Evolutionary conservation across 2,113 vertebrate genomes (phyloP).

Genomic region (Psephotus haematonotus): DNA sequence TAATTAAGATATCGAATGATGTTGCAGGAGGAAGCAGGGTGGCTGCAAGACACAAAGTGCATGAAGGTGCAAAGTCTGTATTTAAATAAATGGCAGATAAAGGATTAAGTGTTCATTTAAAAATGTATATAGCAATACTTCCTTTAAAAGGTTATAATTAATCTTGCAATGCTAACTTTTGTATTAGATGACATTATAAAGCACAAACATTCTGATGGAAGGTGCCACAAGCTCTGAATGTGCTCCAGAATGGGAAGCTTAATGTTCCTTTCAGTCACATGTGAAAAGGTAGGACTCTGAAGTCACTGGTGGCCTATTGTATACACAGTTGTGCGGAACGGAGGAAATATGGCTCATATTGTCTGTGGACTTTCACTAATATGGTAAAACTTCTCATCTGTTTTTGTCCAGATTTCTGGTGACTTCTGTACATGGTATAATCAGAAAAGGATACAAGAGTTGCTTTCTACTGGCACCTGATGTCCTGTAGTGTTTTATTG

Average conservation of each 20-base stretch:
- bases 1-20: not conserved
- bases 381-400: not conserved
- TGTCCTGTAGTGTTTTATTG: not conserved
- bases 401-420: not conserved
- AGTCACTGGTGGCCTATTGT: not conserved
- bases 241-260: not conserved
- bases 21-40: rapidly evolving
- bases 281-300: not conserved
- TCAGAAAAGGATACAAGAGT: not conserved
- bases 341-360: not conserved
- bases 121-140: not conserved
- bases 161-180: not conserved
- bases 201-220: not conserved
- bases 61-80: not conserved
- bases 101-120: not conserved
- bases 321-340: not conserved
- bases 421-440: not conserved
- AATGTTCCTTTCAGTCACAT: not conserved
- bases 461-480: not conserved
- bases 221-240: rapidly evolving
- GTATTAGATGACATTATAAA: not conserved
- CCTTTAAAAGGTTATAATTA: not conserved
- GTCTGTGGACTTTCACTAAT: not conserved
- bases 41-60: not conserved
- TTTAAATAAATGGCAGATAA: not conserved